Base-by-base conservation (phyloP, 92 coral and sea anemone genomes). In the Siderastrea radians region DNA sequence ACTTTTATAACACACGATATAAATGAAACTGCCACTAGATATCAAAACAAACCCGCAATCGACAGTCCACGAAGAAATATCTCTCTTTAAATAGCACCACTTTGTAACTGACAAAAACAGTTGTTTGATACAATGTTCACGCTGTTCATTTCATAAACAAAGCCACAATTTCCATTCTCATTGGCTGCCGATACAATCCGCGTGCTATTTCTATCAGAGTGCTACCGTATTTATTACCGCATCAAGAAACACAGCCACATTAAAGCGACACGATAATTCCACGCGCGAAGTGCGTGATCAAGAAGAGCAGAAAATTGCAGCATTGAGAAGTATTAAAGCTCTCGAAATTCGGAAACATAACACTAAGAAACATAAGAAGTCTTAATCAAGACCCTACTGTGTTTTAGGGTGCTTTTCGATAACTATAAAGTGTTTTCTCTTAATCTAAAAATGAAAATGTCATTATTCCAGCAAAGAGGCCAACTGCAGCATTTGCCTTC, bases 401-500 rank as follows among this genome's bases (percentile, higher is more conserved):
- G 86, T 57, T 19, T 69, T 55, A 38, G 19, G 64, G 48, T 15
- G 76, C 47, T 38, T 81, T 47, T 57, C 47, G 57, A 15, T 70
- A 47, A 70, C 70, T 45, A 49, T 82, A 48, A 82, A 82, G 78
- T 71, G 68, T 71, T 47, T 38, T 58, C 47, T 82, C 78, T 82
- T 59, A n/a, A 47, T 71, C 49, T 7, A 48, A 53, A 73, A 63
- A 74, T 59, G 62, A 84, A 84, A 73, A 38, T 60, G 62, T 52
- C 87, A 74, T 84, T 84, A 84, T 63, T 83, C 38, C 74, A 64
- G 86, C 59, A 50, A 84, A 84, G 74, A 84, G 79, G 79, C 80
- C 61, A 84, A 74, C 72, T 73, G 72, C 63, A 26, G 55, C 63
- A 61, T 19, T 16, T 52, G 65, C 78, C 49, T 58, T 82, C 48